Evolutionary conservation across 2,113 vertebrate species (phyloP).

Genomic region (Morone saxatilis): DNA sequence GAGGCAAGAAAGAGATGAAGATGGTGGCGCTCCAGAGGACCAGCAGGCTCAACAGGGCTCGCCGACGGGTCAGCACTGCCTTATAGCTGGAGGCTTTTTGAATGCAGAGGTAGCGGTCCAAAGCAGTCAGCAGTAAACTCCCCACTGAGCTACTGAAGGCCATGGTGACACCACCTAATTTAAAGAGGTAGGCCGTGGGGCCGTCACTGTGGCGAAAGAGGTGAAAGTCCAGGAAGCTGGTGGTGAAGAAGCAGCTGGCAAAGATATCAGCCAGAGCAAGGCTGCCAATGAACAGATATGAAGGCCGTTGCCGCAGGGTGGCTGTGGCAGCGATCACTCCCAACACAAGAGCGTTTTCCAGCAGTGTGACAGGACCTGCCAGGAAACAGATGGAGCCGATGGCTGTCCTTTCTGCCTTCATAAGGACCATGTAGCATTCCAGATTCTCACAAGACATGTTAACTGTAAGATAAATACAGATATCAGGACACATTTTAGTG

Average conservation of each 20-base stretch:
- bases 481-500: not conserved
- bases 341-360: constrained; percentile 90
- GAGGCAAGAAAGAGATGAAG: constrained; percentile 87
- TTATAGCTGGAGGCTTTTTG: constrained; percentile 87
- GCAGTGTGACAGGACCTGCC: constrained; percentile 87
- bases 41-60: constrained; percentile 84
- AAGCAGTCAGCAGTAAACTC: constrained; percentile 91
- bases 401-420: constrained; percentile 72
- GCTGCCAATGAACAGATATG: constrained; percentile 93
- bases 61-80: constrained; percentile 86
- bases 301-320: constrained; percentile 86
- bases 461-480: constrained; percentile 32
- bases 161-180: constrained; percentile 91
- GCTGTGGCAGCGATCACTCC: constrained; percentile 86
- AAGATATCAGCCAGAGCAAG: constrained; percentile 91
- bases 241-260: constrained; percentile 90
- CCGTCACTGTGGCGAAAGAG: constrained; percentile 78
- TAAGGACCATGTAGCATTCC: constrained; percentile 90
- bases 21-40: constrained; percentile 85
- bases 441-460: constrained; percentile 70
- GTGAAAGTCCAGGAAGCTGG: constrained; percentile 92
- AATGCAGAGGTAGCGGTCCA: constrained; percentile 94
- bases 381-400: constrained; percentile 87
- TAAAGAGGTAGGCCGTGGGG: constrained; percentile 87
- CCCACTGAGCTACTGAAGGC: constrained; percentile 92